Evolutionary conservation across 1,140 invertebrate genomes (phyloP).

Genomic region (Phortica variegata): DNA sequence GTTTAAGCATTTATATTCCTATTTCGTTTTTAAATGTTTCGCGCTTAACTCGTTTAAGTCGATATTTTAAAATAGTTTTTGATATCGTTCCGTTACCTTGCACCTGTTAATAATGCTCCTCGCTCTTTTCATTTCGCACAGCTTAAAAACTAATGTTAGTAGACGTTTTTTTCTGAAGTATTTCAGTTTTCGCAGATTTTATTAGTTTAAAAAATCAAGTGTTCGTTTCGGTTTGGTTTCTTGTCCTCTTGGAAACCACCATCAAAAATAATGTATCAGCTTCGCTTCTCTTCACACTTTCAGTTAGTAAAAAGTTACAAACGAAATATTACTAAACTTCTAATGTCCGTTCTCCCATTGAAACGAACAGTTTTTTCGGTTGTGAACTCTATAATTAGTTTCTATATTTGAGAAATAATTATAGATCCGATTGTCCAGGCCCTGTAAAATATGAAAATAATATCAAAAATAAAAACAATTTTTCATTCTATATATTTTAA

Average conservation of each 20-base stretch:
- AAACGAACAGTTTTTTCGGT: constrained; percentile 16
- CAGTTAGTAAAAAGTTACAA: no score
- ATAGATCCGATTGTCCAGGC: constrained; percentile 57
- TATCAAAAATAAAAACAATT: constrained; percentile 7
- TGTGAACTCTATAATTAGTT: constrained; percentile 52
- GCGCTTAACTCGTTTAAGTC: constrained; percentile 47
- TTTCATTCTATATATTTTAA: background rate
- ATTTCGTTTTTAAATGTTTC: constrained; percentile 31
- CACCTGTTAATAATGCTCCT: constrained; percentile 14
- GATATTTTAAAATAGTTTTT: no score
- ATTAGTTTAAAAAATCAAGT: constrained; percentile 29
- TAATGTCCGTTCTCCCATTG: constrained; percentile 35
- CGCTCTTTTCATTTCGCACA: constrained; percentile 20
- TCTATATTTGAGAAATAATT: constrained; percentile 57
- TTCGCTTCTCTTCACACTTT: no score
- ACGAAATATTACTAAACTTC: constrained; percentile 46
- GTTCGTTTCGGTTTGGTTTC: no score
- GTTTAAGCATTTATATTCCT: constrained; percentile 1
- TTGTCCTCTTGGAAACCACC: no score
- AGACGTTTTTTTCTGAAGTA: constrained; percentile 36
- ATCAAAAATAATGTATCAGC: no score
- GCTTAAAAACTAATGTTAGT: constrained; percentile 39
- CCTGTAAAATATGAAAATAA: constrained; percentile 46
- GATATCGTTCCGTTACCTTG: no score
- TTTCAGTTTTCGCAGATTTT: constrained; percentile 27